Percentiles rank a stretch among this genome's conserved stretches.
These are phyloP conservation scores for Drosophila hydei DNA, from an alignment of 1,140 invertebrate genomes.

Conservation along the genomic window DNA sequence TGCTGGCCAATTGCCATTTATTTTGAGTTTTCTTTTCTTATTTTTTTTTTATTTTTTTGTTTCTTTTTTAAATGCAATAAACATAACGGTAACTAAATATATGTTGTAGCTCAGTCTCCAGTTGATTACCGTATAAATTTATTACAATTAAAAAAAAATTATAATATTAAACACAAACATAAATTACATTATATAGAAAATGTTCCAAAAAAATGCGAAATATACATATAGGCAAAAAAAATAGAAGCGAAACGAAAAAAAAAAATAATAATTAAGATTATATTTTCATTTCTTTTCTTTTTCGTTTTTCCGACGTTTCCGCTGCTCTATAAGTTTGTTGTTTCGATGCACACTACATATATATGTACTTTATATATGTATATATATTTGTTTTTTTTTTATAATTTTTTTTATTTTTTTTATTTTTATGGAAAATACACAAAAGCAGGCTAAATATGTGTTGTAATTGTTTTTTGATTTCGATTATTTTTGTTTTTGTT, in stretches of 20 bases:
- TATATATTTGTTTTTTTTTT: slow-evolving; percentile 14
- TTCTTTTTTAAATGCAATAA: slow-evolving; percentile 64
- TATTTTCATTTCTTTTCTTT: neutral
- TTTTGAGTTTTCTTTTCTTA: slow-evolving; percentile 7
- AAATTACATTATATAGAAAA: slow-evolving; percentile 46
- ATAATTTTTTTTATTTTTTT: neutral
- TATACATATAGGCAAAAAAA: slow-evolving; percentile 44
- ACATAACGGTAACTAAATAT: slow-evolving; percentile 82
- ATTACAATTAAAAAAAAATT: slow-evolving; percentile 62
- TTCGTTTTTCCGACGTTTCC: slow-evolving; percentile 6
- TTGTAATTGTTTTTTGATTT: neutral
- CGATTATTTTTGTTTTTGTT: neutral
- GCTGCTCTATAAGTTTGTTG: neutral
- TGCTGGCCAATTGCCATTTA: slow-evolving; percentile 3
- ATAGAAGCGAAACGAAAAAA: slow-evolving; percentile 27
- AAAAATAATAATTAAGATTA: slow-evolving; percentile 12
- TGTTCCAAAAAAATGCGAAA: slow-evolving; percentile 57
- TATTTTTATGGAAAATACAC: neutral
- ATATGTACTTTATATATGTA: slow-evolving; percentile 14
- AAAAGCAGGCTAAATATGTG: neutral
- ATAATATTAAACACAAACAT: slow-evolving; percentile 46
- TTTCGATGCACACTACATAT: slow-evolving; percentile 16
- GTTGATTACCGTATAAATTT: slow-evolving; percentile 76
- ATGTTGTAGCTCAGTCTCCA: slow-evolving; percentile 83
- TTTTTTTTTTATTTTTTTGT: slow-evolving; percentile 8